phyloP scores from a whole-genome alignment of 2,797 vertebrate species.

The Peromyscus aztecus region DNA sequence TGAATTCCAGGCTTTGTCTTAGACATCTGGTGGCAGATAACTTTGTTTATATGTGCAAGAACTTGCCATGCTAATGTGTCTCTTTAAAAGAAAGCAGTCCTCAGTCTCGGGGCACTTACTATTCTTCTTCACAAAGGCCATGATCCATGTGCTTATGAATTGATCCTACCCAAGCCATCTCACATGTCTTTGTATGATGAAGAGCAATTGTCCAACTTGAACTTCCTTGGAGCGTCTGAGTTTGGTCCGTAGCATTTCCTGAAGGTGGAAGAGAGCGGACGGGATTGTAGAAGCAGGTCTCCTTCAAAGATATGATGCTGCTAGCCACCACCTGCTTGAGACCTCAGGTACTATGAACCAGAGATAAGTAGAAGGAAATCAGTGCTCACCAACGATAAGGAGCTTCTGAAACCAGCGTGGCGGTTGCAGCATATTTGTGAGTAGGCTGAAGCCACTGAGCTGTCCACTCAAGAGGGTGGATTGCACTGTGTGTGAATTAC shows the following conservation, averaged over 20 bases:
- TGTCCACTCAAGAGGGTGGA: neutral
- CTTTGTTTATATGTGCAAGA: constrained; percentile 59
- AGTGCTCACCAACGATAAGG: neutral
- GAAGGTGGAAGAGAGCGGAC: neutral
- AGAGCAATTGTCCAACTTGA: neutral
- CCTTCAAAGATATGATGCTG: neutral
- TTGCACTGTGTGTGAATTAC: neutral
- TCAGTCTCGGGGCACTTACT: constrained; percentile 14
- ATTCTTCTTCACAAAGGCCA: constrained; percentile 1
- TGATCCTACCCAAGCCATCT: neutral
- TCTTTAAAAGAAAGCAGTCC: constrained; percentile 38
- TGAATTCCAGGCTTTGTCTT: constrained; percentile 34
- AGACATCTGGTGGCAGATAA: neutral
- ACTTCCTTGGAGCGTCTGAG: constrained; percentile 3
- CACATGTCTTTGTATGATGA: neutral
- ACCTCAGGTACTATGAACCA: neutral
- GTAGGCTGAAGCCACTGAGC: neutral
- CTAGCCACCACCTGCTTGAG: neutral
- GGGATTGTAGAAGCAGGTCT: constrained; percentile 19
- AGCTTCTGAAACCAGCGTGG: neutral
- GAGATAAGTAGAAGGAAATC: neutral
- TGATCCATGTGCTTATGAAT: neutral
- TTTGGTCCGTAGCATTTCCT: constrained; percentile 34
- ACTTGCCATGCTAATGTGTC: neutral
- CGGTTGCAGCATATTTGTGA: neutral